Conservation (phyloP, 2,888 invertebrate genomes). For the Platypus cylindrus region DNA sequence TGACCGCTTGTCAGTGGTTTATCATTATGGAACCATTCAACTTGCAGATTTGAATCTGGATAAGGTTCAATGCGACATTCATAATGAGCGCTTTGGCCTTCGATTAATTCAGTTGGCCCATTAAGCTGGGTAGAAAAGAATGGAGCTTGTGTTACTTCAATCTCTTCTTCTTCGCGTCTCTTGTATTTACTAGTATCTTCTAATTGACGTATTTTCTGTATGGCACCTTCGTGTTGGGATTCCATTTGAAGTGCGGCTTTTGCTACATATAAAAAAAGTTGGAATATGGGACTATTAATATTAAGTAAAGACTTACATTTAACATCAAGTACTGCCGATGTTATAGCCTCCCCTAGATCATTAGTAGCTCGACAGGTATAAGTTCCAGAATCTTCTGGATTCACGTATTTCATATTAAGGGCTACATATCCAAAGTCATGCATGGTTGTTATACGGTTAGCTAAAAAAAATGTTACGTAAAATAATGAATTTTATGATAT, state of each 20-base stretch:
- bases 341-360: conserved; percentile 88
- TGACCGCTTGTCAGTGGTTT: conserved; percentile 79
- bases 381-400: conserved; percentile 92
- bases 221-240: conserved; percentile 77
- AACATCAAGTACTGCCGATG: conserved; percentile 81
- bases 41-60: conserved; percentile 76
- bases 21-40: conserved; percentile 90
- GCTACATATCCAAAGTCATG: conserved; percentile 98
- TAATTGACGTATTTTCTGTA: conserved; percentile 74
- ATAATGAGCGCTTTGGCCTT: conserved; percentile 84
- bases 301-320: conserved; percentile 51
- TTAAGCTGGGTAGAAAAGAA: conserved; percentile 74
- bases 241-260: conserved; percentile 80
- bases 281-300: not conserved
- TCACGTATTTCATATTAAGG: conserved; percentile 84
- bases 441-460: conserved; percentile 86
- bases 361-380: conserved; percentile 90
- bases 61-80: conserved; percentile 90
- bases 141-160: conserved; percentile 69
- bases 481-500: not conserved
- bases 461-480: conserved; percentile 32
- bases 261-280: conserved; percentile 43
- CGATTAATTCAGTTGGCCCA: conserved; percentile 72
- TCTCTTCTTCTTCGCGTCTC: conserved; percentile 69
- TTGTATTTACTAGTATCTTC: conserved; percentile 73